phyloP scores from a whole-genome alignment of 2,888 invertebrate species.

The Leptopilina syphax region DNA sequence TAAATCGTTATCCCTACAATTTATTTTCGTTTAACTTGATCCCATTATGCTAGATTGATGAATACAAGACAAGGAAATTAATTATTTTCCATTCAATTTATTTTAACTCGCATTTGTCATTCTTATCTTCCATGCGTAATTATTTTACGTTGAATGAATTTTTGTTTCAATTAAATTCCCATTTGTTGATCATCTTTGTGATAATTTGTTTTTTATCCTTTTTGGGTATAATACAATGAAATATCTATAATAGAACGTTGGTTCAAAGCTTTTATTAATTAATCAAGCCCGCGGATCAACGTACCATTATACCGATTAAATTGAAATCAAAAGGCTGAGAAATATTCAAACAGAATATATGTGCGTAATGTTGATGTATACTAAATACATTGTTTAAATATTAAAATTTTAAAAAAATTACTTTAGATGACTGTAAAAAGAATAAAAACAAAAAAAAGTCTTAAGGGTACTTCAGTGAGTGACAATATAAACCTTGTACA shows the following conservation, averaged over 20 bases:
- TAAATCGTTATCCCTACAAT: neutral
- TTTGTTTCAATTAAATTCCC: slow-evolving; percentile 4
- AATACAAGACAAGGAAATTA: neutral
- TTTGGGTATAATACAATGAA: slow-evolving; percentile 2
- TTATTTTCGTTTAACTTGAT: neutral
- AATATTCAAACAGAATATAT: neutral
- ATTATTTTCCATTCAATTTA: neutral
- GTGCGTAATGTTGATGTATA: too few relatives aligned
- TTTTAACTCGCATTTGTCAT: slow-evolving; percentile 6
- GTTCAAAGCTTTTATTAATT: slow-evolving; percentile 30
- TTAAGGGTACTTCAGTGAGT: too few relatives aligned
- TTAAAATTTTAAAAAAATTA: too few relatives aligned
- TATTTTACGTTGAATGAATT: neutral
- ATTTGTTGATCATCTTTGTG: neutral
- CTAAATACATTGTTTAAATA: too few relatives aligned
- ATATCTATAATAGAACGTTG: slow-evolving; percentile 13
- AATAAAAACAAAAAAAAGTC: neutral
- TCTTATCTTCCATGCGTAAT: neutral
- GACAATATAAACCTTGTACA: too few relatives aligned
- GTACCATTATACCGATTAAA: slow-evolving; percentile 23
- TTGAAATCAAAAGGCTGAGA: slow-evolving; percentile 12
- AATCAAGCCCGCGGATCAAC: neutral
- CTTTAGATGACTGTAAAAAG: too few relatives aligned
- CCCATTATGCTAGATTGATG: neutral
- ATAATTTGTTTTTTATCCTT: neutral